Base-by-base conservation (phyloP, 2,113 vertebrate species). In the Ornithorhynchus anatinus region DNA sequence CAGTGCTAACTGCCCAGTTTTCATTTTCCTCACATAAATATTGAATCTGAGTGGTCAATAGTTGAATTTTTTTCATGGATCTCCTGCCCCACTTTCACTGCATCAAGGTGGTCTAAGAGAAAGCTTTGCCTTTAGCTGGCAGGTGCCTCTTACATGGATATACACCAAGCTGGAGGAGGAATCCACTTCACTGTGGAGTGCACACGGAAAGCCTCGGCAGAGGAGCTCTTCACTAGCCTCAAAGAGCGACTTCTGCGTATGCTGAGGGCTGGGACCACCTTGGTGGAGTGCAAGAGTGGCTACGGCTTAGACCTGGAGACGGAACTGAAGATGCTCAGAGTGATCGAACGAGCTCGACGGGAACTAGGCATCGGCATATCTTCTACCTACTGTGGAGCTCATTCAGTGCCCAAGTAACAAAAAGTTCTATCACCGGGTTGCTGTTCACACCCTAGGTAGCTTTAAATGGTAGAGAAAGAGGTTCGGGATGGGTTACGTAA, bases 241-340 rank as follows among this genome's bases (percentile, higher is more conserved):
- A 79, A 85, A 76, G 72, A 94, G 66, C 83, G 86, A 3, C 92
- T 95, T 0, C 60, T 57, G 3, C 72, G 95, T 50, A 97, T 98
- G 97, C 61, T 89, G 80, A 81, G 94, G 7, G 89, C 95, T 0
- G 98, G 98, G 1, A 96, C 95, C 51, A 99, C 97, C 0, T 80
- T 99, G 88, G 95, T 95, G 47, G 98, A 99, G 89, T 98, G 97
- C 81, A 99, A 99, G 93, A 99, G 95, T n/a, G 97, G 98, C 3
- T 99, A 99, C 0, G 97, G 97, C 40, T 89, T 99, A 25, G 87
- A 95, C 69, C 78, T 96, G 57, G 87, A 95, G 16, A 91, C 94
- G 0, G 97, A 99, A 88, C 86, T 98, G 6, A 98, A 97, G 87
- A 97, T 99, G 96, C 94, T 99, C 75, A 84, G 92, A 7, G 96